Evolutionary conservation across 1,140 invertebrate genomes (phyloP).

Genomic region (Gryon sp.): DNA sequence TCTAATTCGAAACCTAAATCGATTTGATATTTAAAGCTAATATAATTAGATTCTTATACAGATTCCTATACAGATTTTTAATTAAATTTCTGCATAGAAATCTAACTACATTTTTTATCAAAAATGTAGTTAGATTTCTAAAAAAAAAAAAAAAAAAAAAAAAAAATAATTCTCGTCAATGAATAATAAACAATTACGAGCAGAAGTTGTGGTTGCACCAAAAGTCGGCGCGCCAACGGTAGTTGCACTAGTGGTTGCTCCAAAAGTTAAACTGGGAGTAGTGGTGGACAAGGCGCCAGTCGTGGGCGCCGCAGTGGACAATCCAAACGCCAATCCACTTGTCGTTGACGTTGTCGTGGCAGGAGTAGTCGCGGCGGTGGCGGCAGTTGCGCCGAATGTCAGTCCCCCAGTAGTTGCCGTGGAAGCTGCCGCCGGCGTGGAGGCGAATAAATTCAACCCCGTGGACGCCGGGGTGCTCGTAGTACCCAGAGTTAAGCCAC

Average conservation of each 20-base stretch:
- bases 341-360: slow-evolving; percentile 32
- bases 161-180: background rate
- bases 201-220: slow-evolving; percentile 66
- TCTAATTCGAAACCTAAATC: too few relatives aligned
- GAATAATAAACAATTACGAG: slow-evolving; percentile 56
- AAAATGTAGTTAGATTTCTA: background rate
- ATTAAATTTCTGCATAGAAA: background rate
- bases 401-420: background rate
- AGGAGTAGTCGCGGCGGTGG: background rate
- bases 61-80: too few relatives aligned
- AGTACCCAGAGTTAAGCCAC: background rate
- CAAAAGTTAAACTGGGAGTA: slow-evolving; percentile 61
- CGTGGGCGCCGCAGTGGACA: slow-evolving; percentile 51
- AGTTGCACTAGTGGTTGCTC: slow-evolving; percentile 64
- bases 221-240: slow-evolving; percentile 58
- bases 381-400: background rate
- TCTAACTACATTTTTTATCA: background rate
- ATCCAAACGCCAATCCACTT: slow-evolving; percentile 48
- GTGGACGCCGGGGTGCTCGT: slow-evolving; percentile 8
- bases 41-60: too few relatives aligned
- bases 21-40: too few relatives aligned
- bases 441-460: slow-evolving; percentile 22
- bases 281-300: slow-evolving; percentile 60
- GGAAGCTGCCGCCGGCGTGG: background rate
- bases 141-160: background rate